Conservation (phyloP, 2,888 invertebrate species). For the Augiades crinisus region DNA sequence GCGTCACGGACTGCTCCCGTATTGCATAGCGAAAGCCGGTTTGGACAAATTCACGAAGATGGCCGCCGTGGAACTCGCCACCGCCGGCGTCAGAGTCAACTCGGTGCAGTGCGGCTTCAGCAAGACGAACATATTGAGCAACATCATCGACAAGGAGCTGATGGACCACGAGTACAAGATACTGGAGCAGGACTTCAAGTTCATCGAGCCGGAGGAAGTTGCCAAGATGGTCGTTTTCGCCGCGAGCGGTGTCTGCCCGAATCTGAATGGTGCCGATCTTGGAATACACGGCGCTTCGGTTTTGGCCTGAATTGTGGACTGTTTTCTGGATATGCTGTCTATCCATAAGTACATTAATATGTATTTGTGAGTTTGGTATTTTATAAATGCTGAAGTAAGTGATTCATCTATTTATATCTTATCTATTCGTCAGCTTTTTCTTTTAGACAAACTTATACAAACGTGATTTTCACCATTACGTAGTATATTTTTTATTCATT, state of each 20-base stretch:
- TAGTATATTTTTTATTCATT: too few relatives aligned
- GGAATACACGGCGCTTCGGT: conserved; percentile 13
- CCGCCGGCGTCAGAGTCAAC: conserved; percentile 53
- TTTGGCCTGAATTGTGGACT: neutral
- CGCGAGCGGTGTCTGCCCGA: conserved; percentile 50
- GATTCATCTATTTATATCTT: too few relatives aligned
- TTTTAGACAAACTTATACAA: too few relatives aligned
- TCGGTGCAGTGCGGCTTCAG: conserved; percentile 48
- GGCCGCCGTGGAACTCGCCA: conserved; percentile 50
- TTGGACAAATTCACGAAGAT: conserved; percentile 54
- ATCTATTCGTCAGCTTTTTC: too few relatives aligned
- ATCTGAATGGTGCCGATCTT: conserved; percentile 42
- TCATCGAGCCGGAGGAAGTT: conserved; percentile 47
- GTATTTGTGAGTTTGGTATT: too few relatives aligned
- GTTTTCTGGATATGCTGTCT: too few relatives aligned
- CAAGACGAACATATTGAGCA: conserved; percentile 44
- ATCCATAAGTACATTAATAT: too few relatives aligned
- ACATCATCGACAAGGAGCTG: conserved; percentile 35
- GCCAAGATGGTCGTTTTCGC: conserved; percentile 46
- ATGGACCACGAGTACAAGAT: conserved; percentile 37
- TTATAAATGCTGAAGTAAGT: too few relatives aligned
- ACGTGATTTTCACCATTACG: too few relatives aligned
- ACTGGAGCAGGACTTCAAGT: conserved; percentile 45
- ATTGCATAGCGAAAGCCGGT: conserved; percentile 50
- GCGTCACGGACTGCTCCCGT: conserved; percentile 51